A percentile compares a stretch with the other conserved stretches of the same genome.
phyloP scores from a whole-genome alignment of 2,113 vertebrate species.

The Neolamprologus fasciatus region DNA sequence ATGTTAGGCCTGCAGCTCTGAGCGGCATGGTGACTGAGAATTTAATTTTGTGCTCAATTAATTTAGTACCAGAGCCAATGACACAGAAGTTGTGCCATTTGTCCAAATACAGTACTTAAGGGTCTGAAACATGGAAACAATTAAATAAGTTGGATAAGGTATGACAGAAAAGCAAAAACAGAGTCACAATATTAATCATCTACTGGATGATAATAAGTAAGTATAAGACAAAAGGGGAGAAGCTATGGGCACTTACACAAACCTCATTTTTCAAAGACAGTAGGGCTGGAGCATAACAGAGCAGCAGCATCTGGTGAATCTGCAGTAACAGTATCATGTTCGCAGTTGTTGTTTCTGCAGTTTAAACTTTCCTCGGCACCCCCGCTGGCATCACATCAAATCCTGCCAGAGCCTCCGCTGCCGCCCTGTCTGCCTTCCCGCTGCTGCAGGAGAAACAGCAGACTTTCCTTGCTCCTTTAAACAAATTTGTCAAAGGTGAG shows the following conservation, averaged over 20 bases:
- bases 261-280: neutral
- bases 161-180: neutral
- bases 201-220: neutral
- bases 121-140: neutral
- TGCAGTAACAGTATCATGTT: neutral
- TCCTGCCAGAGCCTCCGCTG: neutral
- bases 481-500: conserved; percentile 41
- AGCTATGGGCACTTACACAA: neutral
- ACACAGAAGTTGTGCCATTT: neutral
- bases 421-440: neutral
- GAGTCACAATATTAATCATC: neutral
- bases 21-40: neutral
- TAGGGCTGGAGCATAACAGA: neutral
- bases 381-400: conserved; percentile 4
- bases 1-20: neutral
- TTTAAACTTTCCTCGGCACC: neutral
- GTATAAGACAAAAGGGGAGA: neutral
- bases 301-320: neutral
- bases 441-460: neutral
- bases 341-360: neutral
- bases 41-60: neutral
- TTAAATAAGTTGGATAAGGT: neutral
- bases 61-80: neutral
- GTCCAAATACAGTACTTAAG: neutral
- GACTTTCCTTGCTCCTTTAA: neutral